Evolutionary conservation across 2,113 vertebrate genomes (phyloP).

Genomic region (Hippolais icterina): DNA sequence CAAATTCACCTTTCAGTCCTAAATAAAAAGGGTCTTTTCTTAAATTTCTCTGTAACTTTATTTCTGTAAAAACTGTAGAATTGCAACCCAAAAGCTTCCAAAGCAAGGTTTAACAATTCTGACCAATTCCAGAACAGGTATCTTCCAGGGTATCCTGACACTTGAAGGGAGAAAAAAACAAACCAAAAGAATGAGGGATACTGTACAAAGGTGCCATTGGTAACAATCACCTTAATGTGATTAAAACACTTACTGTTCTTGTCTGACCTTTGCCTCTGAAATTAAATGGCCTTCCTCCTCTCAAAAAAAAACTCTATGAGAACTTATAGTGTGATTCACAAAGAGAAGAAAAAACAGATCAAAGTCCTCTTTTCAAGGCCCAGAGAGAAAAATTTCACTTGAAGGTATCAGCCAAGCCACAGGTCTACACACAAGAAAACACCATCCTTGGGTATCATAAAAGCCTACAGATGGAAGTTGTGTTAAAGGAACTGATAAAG

Average conservation of each 20-base stretch:
- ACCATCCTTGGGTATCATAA: neutral
- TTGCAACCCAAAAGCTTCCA: neutral
- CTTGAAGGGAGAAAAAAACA: neutral
- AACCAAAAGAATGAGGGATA: neutral
- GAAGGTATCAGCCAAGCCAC: neutral
- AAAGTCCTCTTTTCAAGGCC: neutral
- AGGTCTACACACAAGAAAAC: neutral
- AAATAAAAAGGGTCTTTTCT: neutral
- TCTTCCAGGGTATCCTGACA: neutral
- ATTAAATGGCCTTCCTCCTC: neutral
- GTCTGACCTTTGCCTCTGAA: neutral
- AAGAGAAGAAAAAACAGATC: neutral
- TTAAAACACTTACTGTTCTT: neutral
- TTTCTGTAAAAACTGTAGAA: neutral
- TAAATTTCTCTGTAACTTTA: neutral
- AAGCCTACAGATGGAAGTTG: neutral
- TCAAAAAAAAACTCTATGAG: accelerated
- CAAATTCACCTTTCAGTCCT: neutral
- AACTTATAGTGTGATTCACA: neutral
- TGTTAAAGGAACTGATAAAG: neutral
- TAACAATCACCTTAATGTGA: neutral
- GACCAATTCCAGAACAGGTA: neutral
- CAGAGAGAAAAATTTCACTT: neutral
- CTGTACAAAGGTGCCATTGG: neutral
- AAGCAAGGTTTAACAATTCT: neutral